Percentiles rank a stretch among this genome's conserved stretches.
Evolutionary conservation across 2,113 vertebrate genomes (phyloP).

Genomic region (Melanerpes aurifrons): DNA sequence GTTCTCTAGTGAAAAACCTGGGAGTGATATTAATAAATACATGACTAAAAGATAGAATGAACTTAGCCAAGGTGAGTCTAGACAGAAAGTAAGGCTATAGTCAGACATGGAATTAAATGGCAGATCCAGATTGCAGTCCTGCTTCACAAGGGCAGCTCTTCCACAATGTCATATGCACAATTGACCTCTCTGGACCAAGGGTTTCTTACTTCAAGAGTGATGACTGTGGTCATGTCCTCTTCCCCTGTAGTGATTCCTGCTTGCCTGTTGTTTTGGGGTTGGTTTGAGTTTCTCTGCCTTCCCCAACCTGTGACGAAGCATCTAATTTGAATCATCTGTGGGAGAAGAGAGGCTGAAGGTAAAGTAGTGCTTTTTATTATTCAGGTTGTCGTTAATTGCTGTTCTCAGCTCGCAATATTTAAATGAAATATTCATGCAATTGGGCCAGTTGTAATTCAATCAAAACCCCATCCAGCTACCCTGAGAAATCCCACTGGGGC

Average conservation of each 20-base stretch:
- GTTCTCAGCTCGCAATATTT: conserved; percentile 55
- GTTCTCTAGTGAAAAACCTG: too few species aligned
- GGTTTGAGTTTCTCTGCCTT: background rate
- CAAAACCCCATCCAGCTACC: conserved; percentile 45
- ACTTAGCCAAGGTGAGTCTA: too few species aligned
- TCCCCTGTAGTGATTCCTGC: background rate
- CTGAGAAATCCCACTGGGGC: conserved; percentile 55
- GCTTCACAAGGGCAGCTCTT: background rate
- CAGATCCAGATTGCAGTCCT: too few species aligned
- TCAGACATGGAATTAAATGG: too few species aligned
- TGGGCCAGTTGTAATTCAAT: conserved; percentile 36
- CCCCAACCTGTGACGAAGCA: conserved; percentile 3
- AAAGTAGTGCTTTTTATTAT: conserved; percentile 53
- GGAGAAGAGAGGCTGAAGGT: conserved; percentile 48
- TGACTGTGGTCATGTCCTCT: background rate
- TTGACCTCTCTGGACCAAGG: background rate
- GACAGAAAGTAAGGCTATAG: too few species aligned
- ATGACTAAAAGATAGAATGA: too few species aligned
- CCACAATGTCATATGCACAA: background rate
- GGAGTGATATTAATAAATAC: too few species aligned
- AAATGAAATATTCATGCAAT: conserved; percentile 35
- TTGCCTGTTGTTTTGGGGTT: background rate
- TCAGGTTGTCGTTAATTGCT: conserved; percentile 45
- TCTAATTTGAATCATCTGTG: conserved; percentile 23
- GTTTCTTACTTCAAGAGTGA: too few species aligned